Conservation (phyloP, 2,888 invertebrate species). For the Panorpa germanica region DNA sequence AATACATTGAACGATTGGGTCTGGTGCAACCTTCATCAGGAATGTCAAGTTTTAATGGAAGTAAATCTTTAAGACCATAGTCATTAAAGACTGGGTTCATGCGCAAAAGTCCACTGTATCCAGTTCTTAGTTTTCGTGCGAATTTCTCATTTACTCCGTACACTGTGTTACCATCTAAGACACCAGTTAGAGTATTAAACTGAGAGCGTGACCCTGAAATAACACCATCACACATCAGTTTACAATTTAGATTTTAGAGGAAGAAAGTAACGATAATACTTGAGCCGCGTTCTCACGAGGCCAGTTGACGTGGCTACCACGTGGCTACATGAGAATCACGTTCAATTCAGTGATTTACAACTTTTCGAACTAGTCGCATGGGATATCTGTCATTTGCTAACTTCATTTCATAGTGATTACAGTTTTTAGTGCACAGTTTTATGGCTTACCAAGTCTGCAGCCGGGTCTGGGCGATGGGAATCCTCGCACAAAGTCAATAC, state of each 20-base stretch:
- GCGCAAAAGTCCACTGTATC: constrained; percentile 61
- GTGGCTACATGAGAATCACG: too few species aligned
- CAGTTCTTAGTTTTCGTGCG: constrained; percentile 62
- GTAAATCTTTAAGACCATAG: constrained; percentile 69
- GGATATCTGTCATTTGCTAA: too few species aligned
- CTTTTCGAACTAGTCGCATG: too few species aligned
- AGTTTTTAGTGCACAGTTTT: constrained; percentile 3
- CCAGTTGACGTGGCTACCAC: too few species aligned
- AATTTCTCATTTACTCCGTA: constrained; percentile 74
- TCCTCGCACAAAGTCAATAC: constrained; percentile 78
- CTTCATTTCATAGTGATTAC: constrained; percentile 5
- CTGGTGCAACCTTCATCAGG: constrained; percentile 87
- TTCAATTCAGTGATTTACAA: too few species aligned
- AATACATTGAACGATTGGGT: constrained; percentile 76
- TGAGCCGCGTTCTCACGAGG: too few species aligned
- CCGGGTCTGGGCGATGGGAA: constrained; percentile 76
- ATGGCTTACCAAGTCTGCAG: constrained; percentile 55
- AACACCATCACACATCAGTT: too few species aligned
- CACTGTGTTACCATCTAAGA: constrained; percentile 75
- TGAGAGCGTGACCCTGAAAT: constrained; percentile 57
- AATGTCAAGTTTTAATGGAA: constrained; percentile 73
- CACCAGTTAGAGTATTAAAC: constrained; percentile 73
- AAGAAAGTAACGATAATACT: too few species aligned
- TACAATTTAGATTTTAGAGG: too few species aligned
- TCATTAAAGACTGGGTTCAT: constrained; percentile 82